A percentile compares a stretch with the other conserved stretches of the same genome.
phyloP scores from a whole-genome alignment of 2,113 vertebrate genomes.

The Syngnathus typhle region DNA sequence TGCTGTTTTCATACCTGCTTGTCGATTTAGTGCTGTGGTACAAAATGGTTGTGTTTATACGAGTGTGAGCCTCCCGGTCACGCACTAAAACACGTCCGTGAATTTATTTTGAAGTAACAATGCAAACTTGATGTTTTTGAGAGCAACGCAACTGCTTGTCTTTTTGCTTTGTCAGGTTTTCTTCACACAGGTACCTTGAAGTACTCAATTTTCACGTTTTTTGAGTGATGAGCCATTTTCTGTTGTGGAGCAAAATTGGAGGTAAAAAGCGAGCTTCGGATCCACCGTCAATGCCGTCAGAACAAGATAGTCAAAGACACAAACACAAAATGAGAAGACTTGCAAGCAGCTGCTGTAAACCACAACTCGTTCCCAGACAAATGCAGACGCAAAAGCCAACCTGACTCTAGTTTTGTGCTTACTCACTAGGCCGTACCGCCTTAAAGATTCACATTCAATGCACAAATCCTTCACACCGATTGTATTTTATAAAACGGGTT shows the following conservation, averaged over 20 bases:
- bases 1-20: slow-evolving; percentile 21
- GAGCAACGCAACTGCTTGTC: neutral
- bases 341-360: no score
- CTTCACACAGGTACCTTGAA: neutral
- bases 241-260: no score
- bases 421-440: neutral
- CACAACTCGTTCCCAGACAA: neutral
- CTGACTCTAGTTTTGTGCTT: no score
- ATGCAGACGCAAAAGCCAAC: no score
- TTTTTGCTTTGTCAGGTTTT: neutral
- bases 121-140: neutral
- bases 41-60: neutral
- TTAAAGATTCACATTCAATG: neutral
- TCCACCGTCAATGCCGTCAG: no score
- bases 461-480: neutral
- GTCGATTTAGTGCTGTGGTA: neutral
- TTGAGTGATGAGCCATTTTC: no score
- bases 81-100: neutral
- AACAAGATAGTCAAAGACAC: neutral
- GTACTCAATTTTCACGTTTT: neutral
- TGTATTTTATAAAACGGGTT: neutral
- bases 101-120: neutral
- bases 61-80: neutral
- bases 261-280: no score
- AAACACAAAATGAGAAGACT: neutral